Percentiles rank a stretch among this genome's conserved stretches.
Evolutionary conservation across 2,888 invertebrate species (phyloP).

Genomic region (Slavum lentiscoides): DNA sequence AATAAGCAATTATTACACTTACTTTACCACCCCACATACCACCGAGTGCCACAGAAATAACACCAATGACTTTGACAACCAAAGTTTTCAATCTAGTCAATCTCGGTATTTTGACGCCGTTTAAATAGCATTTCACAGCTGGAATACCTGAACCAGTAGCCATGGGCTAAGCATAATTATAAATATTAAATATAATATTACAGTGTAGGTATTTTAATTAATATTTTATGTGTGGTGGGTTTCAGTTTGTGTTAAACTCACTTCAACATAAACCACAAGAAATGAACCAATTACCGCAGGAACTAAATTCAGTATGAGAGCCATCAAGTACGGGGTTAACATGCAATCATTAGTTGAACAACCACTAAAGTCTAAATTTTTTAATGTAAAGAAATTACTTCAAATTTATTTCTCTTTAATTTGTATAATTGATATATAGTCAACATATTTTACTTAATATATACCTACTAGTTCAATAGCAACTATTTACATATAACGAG

Average conservation of each 20-base stretch:
- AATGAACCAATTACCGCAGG: slow-evolving; percentile 81
- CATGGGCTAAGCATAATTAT: slow-evolving; percentile 69
- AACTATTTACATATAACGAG: too few relatives aligned
- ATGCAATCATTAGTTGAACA: slow-evolving; percentile 67
- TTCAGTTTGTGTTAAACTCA: slow-evolving; percentile 59
- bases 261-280: slow-evolving; percentile 83
- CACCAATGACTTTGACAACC: slow-evolving; percentile 87
- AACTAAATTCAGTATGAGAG: slow-evolving; percentile 78
- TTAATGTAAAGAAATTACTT: slow-evolving; percentile 7
- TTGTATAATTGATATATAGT: too few relatives aligned
- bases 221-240: not conserved
- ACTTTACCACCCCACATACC: slow-evolving; percentile 96
- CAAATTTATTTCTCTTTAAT: too few relatives aligned
- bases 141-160: slow-evolving; percentile 98
- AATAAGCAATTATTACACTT: slow-evolving; percentile 55
- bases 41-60: slow-evolving; percentile 90
- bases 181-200: not conserved
- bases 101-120: slow-evolving; percentile 93
- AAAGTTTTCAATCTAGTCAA: slow-evolving; percentile 92
- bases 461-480: too few relatives aligned
- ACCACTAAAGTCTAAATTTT: slow-evolving; percentile 64
- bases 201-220: not conserved
- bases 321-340: slow-evolving; percentile 78
- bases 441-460: too few relatives aligned
- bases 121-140: slow-evolving; percentile 96